phyloP scores from a whole-genome alignment of 2,113 vertebrate species.

The Ammodytes marinus region DNA sequence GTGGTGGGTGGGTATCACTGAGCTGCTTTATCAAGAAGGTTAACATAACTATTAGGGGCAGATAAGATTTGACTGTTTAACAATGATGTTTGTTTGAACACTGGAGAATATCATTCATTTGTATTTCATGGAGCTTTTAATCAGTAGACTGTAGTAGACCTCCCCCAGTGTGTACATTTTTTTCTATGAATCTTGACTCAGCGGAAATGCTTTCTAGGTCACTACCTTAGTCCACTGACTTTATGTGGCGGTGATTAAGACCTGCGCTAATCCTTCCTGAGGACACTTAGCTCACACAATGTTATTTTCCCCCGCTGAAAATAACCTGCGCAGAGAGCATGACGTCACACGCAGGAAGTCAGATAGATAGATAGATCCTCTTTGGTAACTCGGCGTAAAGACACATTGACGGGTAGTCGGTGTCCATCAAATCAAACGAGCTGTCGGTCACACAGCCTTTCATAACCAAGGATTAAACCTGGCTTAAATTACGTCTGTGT shows the following conservation, averaged over 20 bases:
- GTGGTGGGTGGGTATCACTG: slow-evolving; percentile 15
- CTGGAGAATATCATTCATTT: too few species aligned
- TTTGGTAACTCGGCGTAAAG: background rate
- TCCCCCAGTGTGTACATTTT: background rate
- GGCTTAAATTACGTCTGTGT: background rate
- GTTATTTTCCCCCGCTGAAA: slow-evolving; percentile 47
- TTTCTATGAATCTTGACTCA: slow-evolving; percentile 36
- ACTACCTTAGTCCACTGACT: slow-evolving; percentile 8
- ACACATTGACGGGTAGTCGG: background rate
- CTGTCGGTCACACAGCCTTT: background rate
- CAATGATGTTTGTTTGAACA: slow-evolving; percentile 1
- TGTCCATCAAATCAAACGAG: background rate
- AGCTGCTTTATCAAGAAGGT: slow-evolving; percentile 39
- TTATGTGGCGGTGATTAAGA: slow-evolving; percentile 45
- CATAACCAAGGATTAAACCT: background rate
- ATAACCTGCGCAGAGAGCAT: slow-evolving; percentile 43
- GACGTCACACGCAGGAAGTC: slow-evolving; percentile 20
- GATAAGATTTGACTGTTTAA: slow-evolving; percentile 29
- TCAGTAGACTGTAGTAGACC: background rate
- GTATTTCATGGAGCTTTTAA: too few species aligned
- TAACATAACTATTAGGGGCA: slow-evolving; percentile 19
- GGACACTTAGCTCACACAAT: slow-evolving; percentile 27
- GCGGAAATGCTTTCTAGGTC: slow-evolving; percentile 39
- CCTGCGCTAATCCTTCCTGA: slow-evolving; percentile 60
- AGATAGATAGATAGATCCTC: background rate